These are phyloP conservation scores for Eupithecia dodoneata DNA, from an alignment of 2,888 invertebrate species.

Conservation along the genomic window DNA sequence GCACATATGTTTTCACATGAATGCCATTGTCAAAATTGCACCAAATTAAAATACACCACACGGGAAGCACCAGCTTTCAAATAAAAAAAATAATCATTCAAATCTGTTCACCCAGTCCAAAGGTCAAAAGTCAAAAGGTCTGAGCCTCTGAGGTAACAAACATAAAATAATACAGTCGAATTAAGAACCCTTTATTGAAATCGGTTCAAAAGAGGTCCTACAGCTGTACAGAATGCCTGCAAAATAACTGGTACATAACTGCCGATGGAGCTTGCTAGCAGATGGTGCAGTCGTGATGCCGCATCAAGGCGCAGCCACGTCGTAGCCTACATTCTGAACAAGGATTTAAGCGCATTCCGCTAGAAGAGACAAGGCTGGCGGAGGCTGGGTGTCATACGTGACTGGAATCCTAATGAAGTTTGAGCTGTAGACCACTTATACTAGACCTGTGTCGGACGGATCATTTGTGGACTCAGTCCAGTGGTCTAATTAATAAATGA, in stretches of 20 bases:
- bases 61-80: no score
- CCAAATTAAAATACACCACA: no score
- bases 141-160: no score
- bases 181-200: no score
- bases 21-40: no score
- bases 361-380: slow-evolving; percentile 27
- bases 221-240: neutral
- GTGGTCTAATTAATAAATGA: neutral
- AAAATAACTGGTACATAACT: neutral
- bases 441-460: neutral
- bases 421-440: neutral
- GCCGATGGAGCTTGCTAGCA: slow-evolving; percentile 1
- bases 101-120: no score
- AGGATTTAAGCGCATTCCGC: slow-evolving; percentile 34
- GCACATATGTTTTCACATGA: no score
- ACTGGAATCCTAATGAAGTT: neutral
- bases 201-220: neutral
- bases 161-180: no score
- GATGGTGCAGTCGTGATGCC: slow-evolving; percentile 60
- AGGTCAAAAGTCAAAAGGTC: no score
- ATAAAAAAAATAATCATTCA: no score
- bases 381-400: neutral
- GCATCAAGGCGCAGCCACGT: slow-evolving; percentile 63
- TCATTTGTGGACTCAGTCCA: neutral
- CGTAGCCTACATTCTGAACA: slow-evolving; percentile 54